phyloP scores from a whole-genome alignment of 2,888 invertebrate species.

The Anorthoa munda region DNA sequence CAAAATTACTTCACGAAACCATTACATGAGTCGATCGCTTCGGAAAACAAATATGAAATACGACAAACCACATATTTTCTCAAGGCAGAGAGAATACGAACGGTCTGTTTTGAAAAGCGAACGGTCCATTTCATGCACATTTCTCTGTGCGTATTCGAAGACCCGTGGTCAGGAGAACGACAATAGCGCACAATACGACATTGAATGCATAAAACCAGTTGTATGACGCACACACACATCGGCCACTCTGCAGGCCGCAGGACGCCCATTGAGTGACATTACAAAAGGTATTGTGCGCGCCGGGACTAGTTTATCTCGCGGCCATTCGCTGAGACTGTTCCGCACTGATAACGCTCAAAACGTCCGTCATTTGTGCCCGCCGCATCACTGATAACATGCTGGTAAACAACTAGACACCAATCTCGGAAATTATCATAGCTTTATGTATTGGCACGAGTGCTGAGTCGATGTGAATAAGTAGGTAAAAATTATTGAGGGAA shows the following conservation, averaged over 20 bases:
- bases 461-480: constrained; percentile 18
- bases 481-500: constrained; percentile 12
- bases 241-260: constrained; percentile 73
- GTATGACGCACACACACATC: constrained; percentile 74
- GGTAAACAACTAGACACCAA: constrained; percentile 38
- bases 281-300: constrained; percentile 88
- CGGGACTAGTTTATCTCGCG: constrained; percentile 85
- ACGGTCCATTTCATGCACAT: constrained; percentile 72
- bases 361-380: constrained; percentile 65
- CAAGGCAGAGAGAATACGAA: constrained; percentile 54
- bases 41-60: constrained; percentile 37
- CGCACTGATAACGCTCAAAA: constrained; percentile 84
- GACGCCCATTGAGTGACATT: constrained; percentile 82
- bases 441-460: not conserved
- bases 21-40: not conserved
- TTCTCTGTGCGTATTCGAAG: constrained; percentile 77
- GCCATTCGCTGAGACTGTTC: constrained; percentile 82
- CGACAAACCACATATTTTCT: constrained; percentile 37
- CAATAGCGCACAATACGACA: constrained; percentile 79
- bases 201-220: constrained; percentile 84
- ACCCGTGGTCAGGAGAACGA: constrained; percentile 75
- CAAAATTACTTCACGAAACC: constrained; percentile 6
- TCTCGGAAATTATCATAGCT: constrained; percentile 19
- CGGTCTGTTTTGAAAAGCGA: constrained; percentile 66
- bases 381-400: constrained; percentile 61